Evolutionary conservation across 2,797 vertebrate genomes (phyloP), one percentile per base, ranked within the genome.

Genomic region (Sebastiscus tertius): DNA sequence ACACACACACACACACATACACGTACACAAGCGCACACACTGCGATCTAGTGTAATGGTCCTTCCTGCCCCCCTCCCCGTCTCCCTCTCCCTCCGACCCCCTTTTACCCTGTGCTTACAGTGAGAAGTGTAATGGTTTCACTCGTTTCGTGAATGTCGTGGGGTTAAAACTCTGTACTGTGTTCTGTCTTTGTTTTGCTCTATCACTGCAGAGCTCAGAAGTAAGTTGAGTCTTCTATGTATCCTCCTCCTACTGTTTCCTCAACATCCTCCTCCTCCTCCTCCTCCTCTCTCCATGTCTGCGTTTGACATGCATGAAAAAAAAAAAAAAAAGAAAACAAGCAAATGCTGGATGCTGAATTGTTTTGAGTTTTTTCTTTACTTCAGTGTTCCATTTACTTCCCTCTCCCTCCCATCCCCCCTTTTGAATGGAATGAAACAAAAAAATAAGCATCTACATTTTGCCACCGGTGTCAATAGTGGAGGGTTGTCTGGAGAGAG

Each of bases 201-300:
- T 94, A 89, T 96, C 96, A 96, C 95, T 87, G 95, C 97, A 98
- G 97, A 96, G 97, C 97, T 96, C 97, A 98, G 96, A 98, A 98
- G 97, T 98, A 98, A 98, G 97, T 98, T 91, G 84, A 94, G 93
- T 95, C 95, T 95, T 95, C 92, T 94, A 94, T 96, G 95, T 96
- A 90, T 92, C 93, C 89, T 90, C 91, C 91, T 93, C 94, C 93
- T 93, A 82, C 89, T 94, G 91, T 92, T 90, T 94, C 92, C 83
- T 92, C 82, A 76, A 87, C 91, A 91, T 92, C 82, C 87, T 89
- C 89, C 86, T 92, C 92, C 89, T 92, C 82, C 87, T 92, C 92
- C 86, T 88, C 89, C 88, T 90, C 82, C 82, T 91, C 89, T 87
- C 91, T 94, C 85, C 91, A 94, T 93, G 93, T 96, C 92, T 92